A percentile compares a stretch with the other conserved stretches of the same genome.
phyloP scores from a whole-genome alignment of 2,888 invertebrate species.

The Sclerodermus sp. region DNA sequence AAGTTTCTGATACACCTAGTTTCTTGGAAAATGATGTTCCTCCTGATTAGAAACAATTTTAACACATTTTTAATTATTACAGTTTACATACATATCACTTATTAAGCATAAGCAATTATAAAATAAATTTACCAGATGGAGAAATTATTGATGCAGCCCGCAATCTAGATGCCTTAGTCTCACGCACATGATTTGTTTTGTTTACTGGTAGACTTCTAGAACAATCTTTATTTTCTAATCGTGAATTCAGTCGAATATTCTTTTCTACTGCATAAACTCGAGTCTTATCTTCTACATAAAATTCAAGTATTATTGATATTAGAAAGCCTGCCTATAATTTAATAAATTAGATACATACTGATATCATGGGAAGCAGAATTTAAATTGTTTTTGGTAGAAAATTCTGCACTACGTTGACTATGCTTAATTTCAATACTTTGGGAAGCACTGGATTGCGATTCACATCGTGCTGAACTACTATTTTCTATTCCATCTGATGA shows the following conservation, averaged over 20 bases:
- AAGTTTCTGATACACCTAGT: conserved; percentile 26
- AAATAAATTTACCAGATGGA: conserved; percentile 42
- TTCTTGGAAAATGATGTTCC: conserved; percentile 25
- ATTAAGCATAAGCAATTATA: conserved; percentile 34
- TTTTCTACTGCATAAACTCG: conserved; percentile 32
- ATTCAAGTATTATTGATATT: not conserved
- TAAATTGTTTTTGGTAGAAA: conserved; percentile 22
- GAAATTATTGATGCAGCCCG: conserved; percentile 44
- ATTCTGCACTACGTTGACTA: conserved; percentile 25
- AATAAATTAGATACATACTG: conserved; percentile 15
- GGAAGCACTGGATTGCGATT: conserved; percentile 22
- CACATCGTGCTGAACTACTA: conserved; percentile 23
- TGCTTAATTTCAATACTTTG: conserved; percentile 15
- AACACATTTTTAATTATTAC: not conserved
- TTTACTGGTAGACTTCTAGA: conserved; percentile 26
- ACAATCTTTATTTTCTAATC: conserved; percentile 33
- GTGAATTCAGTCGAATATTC: conserved; percentile 57
- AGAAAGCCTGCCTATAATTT: not conserved
- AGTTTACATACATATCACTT: no score
- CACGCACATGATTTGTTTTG: conserved; percentile 38
- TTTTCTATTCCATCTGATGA: conserved; percentile 35
- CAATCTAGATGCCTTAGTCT: conserved; percentile 45
- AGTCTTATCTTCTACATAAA: conserved; percentile 22
- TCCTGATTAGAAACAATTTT: conserved; percentile 18
- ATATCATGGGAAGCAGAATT: conserved; percentile 12